These are phyloP conservation scores for Scylla paramamosain DNA, from an alignment of 1,140 invertebrate genomes.

Conservation along the genomic window DNA sequence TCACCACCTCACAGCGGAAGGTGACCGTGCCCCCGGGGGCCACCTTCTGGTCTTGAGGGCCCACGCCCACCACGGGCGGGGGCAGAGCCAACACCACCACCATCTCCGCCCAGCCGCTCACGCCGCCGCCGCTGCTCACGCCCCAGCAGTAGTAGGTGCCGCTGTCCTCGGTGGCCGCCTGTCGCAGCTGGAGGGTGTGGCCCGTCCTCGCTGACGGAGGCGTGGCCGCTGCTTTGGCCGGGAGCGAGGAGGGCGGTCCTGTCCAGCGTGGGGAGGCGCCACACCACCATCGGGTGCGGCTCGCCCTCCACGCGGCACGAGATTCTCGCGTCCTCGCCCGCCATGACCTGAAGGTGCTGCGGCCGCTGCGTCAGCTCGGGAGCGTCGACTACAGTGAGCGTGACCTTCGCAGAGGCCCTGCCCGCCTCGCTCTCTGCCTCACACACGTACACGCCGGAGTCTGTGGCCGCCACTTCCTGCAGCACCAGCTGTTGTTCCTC, in stretches of 20 bases:
- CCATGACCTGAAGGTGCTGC: constrained; percentile 59
- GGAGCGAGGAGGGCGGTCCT: constrained; percentile 65
- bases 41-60: constrained; percentile 66
- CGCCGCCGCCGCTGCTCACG: constrained; percentile 73
- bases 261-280: constrained; percentile 70
- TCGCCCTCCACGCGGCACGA: constrained; percentile 70
- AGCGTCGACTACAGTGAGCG: constrained; percentile 83
- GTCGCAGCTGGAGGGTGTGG: constrained; percentile 37
- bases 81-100: constrained; percentile 72
- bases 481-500: constrained; percentile 82
- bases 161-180: constrained; percentile 61
- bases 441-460: constrained; percentile 91
- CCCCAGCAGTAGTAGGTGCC: constrained; percentile 81
- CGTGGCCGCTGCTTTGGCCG: constrained; percentile 63
- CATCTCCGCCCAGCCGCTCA: constrained; percentile 65
- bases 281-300: constrained; percentile 73
- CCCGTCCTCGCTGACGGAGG: constrained; percentile 65
- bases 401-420: constrained; percentile 86
- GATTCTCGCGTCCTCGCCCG: constrained; percentile 43
- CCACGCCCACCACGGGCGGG: constrained; percentile 73
- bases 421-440: constrained; percentile 90
- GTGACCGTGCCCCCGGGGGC: constrained; percentile 54
- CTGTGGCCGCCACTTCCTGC: constrained; percentile 86
- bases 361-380: constrained; percentile 71
- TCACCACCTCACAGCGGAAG: constrained; percentile 75